Evolutionary conservation across 2,797 vertebrate species (phyloP).

Genomic region (Acanthurus leucopareius): DNA sequence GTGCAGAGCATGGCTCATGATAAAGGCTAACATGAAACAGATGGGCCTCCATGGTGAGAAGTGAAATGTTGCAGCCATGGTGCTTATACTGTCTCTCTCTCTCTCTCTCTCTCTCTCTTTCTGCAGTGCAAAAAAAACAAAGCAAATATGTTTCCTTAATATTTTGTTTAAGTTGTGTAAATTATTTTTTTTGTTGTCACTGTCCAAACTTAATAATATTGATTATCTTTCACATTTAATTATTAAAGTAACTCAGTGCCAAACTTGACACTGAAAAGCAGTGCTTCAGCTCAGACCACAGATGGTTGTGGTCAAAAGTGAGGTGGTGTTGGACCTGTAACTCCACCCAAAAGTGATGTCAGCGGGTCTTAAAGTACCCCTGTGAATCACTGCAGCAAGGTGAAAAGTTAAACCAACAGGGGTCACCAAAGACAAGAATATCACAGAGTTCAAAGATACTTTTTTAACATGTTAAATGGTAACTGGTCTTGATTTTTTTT

Average conservation of each 20-base stretch:
- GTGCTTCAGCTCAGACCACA: not conserved
- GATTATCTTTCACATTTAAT: not conserved
- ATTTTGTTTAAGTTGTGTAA: not conserved
- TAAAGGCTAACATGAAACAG: constrained; percentile 63
- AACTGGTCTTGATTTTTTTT: not conserved
- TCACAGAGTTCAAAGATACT: not conserved
- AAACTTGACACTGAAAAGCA: not conserved
- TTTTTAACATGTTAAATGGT: not conserved
- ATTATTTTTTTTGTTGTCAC: not conserved
- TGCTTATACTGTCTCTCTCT: not conserved
- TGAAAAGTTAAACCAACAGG: too few relatives aligned
- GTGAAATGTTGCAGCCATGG: constrained; percentile 33
- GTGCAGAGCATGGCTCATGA: constrained; percentile 41
- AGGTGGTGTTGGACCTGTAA: not conserved
- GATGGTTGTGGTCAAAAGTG: not conserved
- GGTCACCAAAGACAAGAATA: not conserved
- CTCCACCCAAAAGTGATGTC: constrained; percentile 5
- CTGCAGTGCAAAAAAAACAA: not conserved
- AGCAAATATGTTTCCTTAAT: constrained; percentile 5
- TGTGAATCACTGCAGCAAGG: constrained; percentile 2
- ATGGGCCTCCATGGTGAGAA: constrained; percentile 50
- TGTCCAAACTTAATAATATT: not conserved
- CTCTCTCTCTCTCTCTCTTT: constrained; percentile 8
- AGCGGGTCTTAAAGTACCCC: too few relatives aligned
- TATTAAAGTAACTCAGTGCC: not conserved